A percentile compares a stretch with the other conserved stretches of the same genome.
These are phyloP conservation scores for Aphelocoma californica DNA, from an alignment of 2,797 vertebrate genomes.

Conservation along the genomic window DNA sequence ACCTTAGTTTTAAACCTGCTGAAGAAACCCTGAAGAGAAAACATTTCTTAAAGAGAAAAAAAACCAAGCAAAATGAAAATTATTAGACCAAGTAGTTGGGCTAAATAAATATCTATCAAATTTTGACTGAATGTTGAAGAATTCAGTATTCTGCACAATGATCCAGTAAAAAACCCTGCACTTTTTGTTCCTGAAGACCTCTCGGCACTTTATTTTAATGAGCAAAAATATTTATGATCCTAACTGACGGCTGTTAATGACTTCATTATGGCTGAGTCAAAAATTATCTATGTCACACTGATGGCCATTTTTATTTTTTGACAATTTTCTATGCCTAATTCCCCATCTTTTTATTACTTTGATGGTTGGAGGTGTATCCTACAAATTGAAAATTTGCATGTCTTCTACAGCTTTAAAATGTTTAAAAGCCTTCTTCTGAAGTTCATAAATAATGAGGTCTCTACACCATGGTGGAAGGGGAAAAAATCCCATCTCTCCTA, in stretches of 20 bases:
- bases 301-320: neutral
- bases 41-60: neutral
- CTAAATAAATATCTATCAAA: neutral
- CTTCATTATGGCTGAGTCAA: neutral
- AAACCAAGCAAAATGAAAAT: neutral
- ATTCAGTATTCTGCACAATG: neutral
- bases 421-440: neutral
- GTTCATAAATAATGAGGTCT: neutral
- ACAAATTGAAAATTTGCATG: neutral
- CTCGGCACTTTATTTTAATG: neutral
- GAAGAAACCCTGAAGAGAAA: neutral
- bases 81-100: neutral
- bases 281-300: neutral
- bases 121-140: neutral
- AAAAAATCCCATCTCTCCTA: neutral
- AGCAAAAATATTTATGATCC: neutral
- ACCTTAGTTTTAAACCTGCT: neutral
- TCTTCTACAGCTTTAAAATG: neutral
- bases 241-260: neutral
- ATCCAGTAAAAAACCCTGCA: neutral
- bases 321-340: neutral
- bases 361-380: neutral
- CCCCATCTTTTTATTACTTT: neutral
- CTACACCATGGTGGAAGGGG: neutral
- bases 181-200: neutral